Evolutionary conservation across 2,888 invertebrate genomes (phyloP), one percentile per base, ranked within the genome.

Genomic region (Coronaproctus castanopsis): DNA sequence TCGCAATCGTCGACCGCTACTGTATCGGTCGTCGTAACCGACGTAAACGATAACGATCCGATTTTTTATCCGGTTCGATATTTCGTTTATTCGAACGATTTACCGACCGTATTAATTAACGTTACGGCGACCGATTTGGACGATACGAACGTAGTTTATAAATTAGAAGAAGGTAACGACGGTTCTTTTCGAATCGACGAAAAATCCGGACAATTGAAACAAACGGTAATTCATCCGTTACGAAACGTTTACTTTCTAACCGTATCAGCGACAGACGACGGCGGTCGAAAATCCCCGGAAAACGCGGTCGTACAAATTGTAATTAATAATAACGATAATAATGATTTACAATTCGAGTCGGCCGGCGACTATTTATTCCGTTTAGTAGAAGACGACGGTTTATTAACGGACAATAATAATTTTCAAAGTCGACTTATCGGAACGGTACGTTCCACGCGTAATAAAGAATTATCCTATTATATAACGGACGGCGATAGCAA

Each of bases 1-100:
- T 84, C 90, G 0, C 85, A 90, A 70, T 88, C 90, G 20, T 88
- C 93, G 5, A 89, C 90, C 0, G 89, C 91, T 8, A 87, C 89
- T 1, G 83, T 96, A 57, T 77, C 80, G 67, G 73, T 96, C 3
- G 81, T 76, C 65, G 79, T 96, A 20, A 75, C 82, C 62, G 95
- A 95, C 73, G 81, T 89, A 18, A 95, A 96, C 71, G 95, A 96
- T 72, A 93, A 95, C 71, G 80, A 80, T 66, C 95, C 95, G 0
- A 79, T 82, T 67, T 93, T 96, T 75, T 93, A 93, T 74, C 95
- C 95, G 0, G 79, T 80, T 69, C 79, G 82, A 68, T 95, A 95
- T 72, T 84, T 90, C 69, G 78, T 86, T 65, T 78, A 82, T 52
- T 75, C 92, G 52, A 73, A 80, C 48, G 73, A 78, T 60, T 71